phyloP scores from a whole-genome alignment of 2,113 vertebrate genomes.

The Corapipo altera region DNA sequence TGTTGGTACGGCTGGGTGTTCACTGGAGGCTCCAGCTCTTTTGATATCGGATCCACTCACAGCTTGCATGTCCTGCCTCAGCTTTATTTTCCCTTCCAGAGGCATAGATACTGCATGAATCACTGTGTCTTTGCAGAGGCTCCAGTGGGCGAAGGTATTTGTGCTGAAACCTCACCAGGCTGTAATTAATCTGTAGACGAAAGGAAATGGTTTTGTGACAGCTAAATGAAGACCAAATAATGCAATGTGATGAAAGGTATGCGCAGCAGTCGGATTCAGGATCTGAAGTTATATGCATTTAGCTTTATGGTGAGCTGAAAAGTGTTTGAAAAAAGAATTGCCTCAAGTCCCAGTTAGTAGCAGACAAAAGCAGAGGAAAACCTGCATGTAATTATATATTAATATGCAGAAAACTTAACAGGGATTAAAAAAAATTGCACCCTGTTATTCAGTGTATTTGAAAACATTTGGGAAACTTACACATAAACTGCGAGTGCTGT shows the following conservation, averaged over 20 bases:
- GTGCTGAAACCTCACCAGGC: constrained; percentile 50
- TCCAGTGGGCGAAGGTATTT: constrained; percentile 28
- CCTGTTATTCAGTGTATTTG: neutral
- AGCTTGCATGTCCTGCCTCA: constrained; percentile 19
- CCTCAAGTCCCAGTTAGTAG: neutral
- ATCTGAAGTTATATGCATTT: constrained; percentile 15
- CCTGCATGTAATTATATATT: neutral
- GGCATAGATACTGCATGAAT: constrained; percentile 60
- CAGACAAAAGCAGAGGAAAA: neutral
- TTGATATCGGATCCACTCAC: constrained; percentile 62
- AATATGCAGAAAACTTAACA: neutral
- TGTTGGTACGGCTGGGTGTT: constrained; percentile 32
- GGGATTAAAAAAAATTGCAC: neutral
- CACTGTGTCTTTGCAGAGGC: constrained; percentile 45
- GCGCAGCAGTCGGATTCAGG: neutral
- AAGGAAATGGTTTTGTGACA: constrained; percentile 68
- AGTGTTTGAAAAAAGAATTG: neutral
- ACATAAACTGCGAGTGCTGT: neutral
- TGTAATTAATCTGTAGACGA: constrained; percentile 65
- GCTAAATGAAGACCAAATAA: constrained; percentile 68
- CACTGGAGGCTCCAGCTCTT: constrained; percentile 42
- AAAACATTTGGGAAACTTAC: neutral
- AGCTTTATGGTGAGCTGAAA: constrained; percentile 11
- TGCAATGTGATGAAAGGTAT: constrained; percentile 48
- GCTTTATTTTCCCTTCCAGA: constrained; percentile 50